These are phyloP conservation scores for Megalonaias nervosa DNA, from an alignment of 1,140 invertebrate species.

Conservation along the genomic window DNA sequence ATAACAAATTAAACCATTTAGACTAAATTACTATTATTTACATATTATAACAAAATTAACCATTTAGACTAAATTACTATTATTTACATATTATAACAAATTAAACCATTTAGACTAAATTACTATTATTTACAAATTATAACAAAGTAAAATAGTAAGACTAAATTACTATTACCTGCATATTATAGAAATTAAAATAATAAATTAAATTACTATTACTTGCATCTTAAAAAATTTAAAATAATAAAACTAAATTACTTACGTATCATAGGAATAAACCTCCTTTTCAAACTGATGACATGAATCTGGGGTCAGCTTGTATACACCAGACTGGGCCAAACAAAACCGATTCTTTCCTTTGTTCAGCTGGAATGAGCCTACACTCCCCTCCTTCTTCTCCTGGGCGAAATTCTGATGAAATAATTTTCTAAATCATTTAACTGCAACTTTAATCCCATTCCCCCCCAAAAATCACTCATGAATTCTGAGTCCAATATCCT, in stretches of 20 bases:
- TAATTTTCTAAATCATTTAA: neutral
- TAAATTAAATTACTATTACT: too few species aligned
- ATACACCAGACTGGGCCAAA: slow-evolving; percentile 76
- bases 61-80: slow-evolving; percentile 29
- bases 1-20: neutral
- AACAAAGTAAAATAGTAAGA: neutral
- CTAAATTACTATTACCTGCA: too few species aligned
- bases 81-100: too few species aligned
- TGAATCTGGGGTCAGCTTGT: slow-evolving; percentile 83
- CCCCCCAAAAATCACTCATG: too few species aligned
- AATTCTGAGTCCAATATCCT: too few species aligned
- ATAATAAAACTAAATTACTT: slow-evolving; percentile 33
- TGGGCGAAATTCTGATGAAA: slow-evolving; percentile 64
- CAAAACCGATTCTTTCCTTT: slow-evolving; percentile 70
- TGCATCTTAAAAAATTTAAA: neutral
- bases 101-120: neutral
- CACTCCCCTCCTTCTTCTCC: slow-evolving; percentile 60
- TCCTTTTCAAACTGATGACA: slow-evolving; percentile 84
- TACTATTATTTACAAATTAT: too few species aligned
- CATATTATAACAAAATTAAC: neutral
- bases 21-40: slow-evolving; percentile 38
- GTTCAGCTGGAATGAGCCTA: slow-evolving; percentile 66
- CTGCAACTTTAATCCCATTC: too few species aligned
- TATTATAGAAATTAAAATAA: neutral
- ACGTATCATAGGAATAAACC: slow-evolving; percentile 72